Conservation (phyloP, 2,797 vertebrate species). For the Pipistrellus pygmaeus region DNA sequence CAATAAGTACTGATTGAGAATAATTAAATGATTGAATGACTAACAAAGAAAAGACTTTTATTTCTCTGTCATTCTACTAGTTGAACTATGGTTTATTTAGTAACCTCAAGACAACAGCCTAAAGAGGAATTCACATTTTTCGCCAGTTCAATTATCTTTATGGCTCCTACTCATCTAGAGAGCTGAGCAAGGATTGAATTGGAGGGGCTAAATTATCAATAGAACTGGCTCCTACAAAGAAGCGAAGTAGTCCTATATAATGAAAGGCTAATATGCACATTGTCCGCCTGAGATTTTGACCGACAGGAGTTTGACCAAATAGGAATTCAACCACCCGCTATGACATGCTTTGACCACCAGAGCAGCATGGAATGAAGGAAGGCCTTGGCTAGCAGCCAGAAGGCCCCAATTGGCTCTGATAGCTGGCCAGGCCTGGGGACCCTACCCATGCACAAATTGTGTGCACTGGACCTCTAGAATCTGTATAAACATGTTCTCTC, state of each 20-base stretch:
- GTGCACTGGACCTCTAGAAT: too few relatives aligned
- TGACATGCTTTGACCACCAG: too few relatives aligned
- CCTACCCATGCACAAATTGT: too few relatives aligned
- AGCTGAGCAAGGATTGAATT: not conserved
- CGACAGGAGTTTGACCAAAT: too few relatives aligned
- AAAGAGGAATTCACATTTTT: not conserved
- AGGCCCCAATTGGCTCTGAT: too few relatives aligned
- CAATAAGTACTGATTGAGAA: not conserved
- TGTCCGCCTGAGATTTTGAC: too few relatives aligned
- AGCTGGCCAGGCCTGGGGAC: too few relatives aligned
- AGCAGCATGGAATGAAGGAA: too few relatives aligned
- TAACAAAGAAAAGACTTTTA: constrained; percentile 30
- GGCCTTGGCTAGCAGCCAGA: too few relatives aligned
- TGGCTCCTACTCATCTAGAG: not conserved
- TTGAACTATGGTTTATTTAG: constrained; percentile 5
- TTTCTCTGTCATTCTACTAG: not conserved
- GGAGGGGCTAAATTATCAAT: not conserved
- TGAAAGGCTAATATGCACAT: too few relatives aligned
- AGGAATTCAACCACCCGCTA: too few relatives aligned
- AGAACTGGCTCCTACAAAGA: not conserved
- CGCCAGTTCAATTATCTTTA: not conserved
- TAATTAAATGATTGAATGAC: not conserved
- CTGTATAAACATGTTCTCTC: constrained; percentile 29
- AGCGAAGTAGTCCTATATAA: not conserved
- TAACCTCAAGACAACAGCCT: not conserved